phyloP scores from a whole-genome alignment of 2,888 invertebrate species.

The Sturmia bella region DNA sequence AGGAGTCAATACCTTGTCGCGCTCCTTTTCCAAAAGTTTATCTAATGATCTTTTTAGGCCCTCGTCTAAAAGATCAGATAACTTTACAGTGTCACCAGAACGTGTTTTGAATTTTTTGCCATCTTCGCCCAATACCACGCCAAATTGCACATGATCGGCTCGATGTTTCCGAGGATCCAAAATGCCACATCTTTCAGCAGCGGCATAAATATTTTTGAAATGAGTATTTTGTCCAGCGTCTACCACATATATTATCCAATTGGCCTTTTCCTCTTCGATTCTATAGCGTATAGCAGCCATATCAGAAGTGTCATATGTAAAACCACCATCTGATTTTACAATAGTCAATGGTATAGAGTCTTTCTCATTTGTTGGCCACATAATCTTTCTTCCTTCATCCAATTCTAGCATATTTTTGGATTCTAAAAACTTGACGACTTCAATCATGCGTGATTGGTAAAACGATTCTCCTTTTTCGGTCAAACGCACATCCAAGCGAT shows the following conservation, averaged over 20 bases:
- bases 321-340: slow-evolving; percentile 96
- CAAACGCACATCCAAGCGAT: slow-evolving; percentile 89
- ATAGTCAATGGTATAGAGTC: slow-evolving; percentile 94
- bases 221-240: slow-evolving; percentile 94
- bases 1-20: slow-evolving; percentile 90
- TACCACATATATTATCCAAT: slow-evolving; percentile 95
- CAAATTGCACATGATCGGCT: slow-evolving; percentile 96
- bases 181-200: slow-evolving; percentile 90
- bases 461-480: slow-evolving; percentile 97
- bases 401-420: slow-evolving; percentile 87
- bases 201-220: slow-evolving; percentile 87
- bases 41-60: slow-evolving; percentile 91
- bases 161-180: slow-evolving; percentile 85
- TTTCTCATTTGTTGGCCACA: slow-evolving; percentile 87
- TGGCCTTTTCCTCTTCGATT: slow-evolving; percentile 90
- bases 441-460: slow-evolving; percentile 95
- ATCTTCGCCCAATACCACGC: slow-evolving; percentile 98
- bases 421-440: slow-evolving; percentile 88
- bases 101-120: slow-evolving; percentile 99
- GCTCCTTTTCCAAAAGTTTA: slow-evolving; percentile 92
- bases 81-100: slow-evolving; percentile 96
- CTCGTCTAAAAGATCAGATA: slow-evolving; percentile 94
- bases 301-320: slow-evolving; percentile 99
- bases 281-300: slow-evolving; percentile 95
- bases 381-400: slow-evolving; percentile 91